A percentile compares a stretch with the other conserved stretches of the same genome.
These are phyloP conservation scores for Phataginus tetradactyla DNA, from an alignment of 2,797 vertebrate genomes.

Conservation along the genomic window DNA sequence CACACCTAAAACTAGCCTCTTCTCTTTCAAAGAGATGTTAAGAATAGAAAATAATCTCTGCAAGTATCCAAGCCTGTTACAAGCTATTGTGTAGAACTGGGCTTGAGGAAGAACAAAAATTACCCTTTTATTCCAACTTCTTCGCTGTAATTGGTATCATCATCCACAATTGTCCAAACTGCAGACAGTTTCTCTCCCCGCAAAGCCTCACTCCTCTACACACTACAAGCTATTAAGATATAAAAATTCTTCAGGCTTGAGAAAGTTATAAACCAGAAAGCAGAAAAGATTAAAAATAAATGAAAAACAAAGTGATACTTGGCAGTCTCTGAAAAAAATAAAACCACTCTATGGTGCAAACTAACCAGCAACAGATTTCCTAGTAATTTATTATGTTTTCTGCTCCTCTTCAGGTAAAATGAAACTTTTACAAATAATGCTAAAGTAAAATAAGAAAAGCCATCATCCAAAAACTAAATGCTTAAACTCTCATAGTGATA, in stretches of 20 bases:
- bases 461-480: conserved; percentile 5
- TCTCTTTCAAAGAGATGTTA: neutral
- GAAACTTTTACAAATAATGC: conserved; percentile 29
- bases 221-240: neutral
- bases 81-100: neutral
- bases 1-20: neutral
- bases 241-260: conserved; percentile 10
- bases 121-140: neutral
- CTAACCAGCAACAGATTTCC: conserved; percentile 40
- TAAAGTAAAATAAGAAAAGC: conserved; percentile 27
- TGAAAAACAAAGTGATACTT: conserved; percentile 46
- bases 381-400: conserved; percentile 39
- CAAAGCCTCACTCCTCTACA: neutral
- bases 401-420: conserved; percentile 40
- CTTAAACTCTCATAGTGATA: neutral
- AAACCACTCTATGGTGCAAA: neutral
- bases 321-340: conserved; percentile 15
- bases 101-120: conserved; percentile 27
- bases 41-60: neutral
- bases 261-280: conserved; percentile 46
- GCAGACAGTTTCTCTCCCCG: neutral
- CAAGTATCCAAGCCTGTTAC: neutral
- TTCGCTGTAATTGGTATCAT: neutral
- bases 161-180: neutral
- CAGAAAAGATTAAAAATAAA: conserved; percentile 45